Conservation (phyloP, 2,797 vertebrate genomes). For the Fistularia tabacaria region DNA sequence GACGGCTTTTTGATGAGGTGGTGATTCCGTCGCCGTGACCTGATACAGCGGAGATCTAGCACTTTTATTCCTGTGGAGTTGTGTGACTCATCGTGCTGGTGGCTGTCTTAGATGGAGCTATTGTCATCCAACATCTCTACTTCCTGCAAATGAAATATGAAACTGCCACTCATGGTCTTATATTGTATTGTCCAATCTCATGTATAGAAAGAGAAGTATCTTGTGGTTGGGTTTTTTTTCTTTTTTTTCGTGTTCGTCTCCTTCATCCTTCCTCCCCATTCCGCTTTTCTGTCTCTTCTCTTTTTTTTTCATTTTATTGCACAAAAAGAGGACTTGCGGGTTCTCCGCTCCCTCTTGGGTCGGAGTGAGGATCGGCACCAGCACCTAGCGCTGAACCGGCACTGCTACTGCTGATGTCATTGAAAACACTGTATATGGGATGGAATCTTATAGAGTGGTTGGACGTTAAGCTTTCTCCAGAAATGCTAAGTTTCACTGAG, state of each 20-base stretch:
- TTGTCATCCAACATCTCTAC: constrained; percentile 42
- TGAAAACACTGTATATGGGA: constrained; percentile 37
- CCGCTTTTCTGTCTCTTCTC: constrained; percentile 10
- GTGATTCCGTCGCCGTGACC: constrained; percentile 47
- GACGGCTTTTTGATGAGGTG: constrained; percentile 26
- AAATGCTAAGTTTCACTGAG: constrained; percentile 48
- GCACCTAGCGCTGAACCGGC: constrained; percentile 30
- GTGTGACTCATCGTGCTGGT: constrained; percentile 59
- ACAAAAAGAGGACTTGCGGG: constrained; percentile 39
- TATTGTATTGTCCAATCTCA: constrained; percentile 59
- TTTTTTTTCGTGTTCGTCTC: no score
- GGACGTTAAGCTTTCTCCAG: constrained; percentile 27
- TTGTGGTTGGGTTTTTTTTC: constrained; percentile 51
- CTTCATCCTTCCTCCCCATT: not conserved
- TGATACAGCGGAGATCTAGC: constrained; percentile 52
- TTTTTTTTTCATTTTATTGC: constrained; percentile 28
- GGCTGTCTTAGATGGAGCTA: constrained; percentile 54
- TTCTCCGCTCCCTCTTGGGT: constrained; percentile 31
- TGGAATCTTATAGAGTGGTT: constrained; percentile 51
- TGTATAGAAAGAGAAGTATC: constrained; percentile 52
- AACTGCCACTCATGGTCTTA: constrained; percentile 54
- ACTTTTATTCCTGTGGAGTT: constrained; percentile 59
- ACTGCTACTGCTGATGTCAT: constrained; percentile 21
- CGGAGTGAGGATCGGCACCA: constrained; percentile 35
- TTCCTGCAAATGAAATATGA: constrained; percentile 41